phyloP scores from a whole-genome alignment of 2,888 invertebrate species.

The Drosophila merina region DNA sequence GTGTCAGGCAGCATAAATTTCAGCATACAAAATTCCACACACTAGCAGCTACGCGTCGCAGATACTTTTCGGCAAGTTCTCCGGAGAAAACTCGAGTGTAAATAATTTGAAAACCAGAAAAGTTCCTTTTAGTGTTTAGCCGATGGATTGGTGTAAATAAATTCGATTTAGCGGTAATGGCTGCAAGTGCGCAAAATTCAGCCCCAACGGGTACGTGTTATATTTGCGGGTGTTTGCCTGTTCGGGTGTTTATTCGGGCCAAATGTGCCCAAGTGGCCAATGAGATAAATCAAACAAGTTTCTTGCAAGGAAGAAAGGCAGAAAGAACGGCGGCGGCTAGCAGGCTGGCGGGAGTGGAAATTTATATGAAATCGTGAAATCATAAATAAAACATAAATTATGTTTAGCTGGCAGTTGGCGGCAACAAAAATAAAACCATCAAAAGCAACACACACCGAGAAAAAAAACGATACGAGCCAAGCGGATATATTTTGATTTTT shows the following conservation, averaged over 20 bases:
- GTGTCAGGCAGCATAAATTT: slow-evolving; percentile 76
- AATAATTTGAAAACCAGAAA: slow-evolving; percentile 53
- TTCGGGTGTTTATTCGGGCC: slow-evolving; percentile 22
- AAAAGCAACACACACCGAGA: slow-evolving; percentile 25
- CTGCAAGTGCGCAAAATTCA: slow-evolving; percentile 26
- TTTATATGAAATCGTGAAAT: slow-evolving; percentile 43
- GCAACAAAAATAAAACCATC: slow-evolving; percentile 59
- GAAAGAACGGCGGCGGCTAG: slow-evolving; percentile 17
- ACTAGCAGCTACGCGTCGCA: slow-evolving; percentile 66
- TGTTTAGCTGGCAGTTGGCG: slow-evolving; percentile 65
- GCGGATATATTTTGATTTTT: slow-evolving; percentile 77
- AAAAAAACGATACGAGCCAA: slow-evolving; percentile 58
- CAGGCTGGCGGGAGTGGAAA: slow-evolving; percentile 35
- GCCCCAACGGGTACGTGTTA: slow-evolving; percentile 6
- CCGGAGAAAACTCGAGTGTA: slow-evolving; percentile 68
- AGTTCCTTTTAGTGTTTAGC: slow-evolving; percentile 72
- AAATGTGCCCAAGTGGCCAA: slow-evolving; percentile 62
- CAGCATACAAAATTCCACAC: slow-evolving; percentile 76
- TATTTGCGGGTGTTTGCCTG: slow-evolving; percentile 13
- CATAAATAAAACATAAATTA: slow-evolving; percentile 76
- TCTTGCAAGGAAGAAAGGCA: slow-evolving; percentile 48
- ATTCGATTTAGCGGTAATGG: slow-evolving; percentile 61
- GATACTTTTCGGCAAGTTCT: slow-evolving; percentile 73
- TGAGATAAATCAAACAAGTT: slow-evolving; percentile 76
- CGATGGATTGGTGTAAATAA: slow-evolving; percentile 54